phyloP scores from a whole-genome alignment of 2,797 vertebrate species.

The Varecia variegata region DNA sequence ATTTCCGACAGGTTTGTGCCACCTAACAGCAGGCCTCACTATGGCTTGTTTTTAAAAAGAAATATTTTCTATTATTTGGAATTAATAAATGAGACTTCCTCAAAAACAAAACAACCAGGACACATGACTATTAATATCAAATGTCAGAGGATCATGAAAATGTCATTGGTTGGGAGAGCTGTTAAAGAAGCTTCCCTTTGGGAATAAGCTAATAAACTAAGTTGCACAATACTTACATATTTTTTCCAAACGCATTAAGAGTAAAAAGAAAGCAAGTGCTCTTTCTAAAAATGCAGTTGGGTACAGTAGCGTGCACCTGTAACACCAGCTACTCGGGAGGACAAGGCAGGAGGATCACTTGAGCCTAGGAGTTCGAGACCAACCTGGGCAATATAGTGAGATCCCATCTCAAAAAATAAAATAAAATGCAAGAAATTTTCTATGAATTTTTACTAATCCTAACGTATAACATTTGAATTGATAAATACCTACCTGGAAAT shows the following conservation, averaged over 20 bases:
- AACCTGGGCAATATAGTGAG: not conserved
- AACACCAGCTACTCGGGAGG: not conserved
- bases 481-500: slow-evolving; percentile 92
- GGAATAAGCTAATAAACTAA: not conserved
- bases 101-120: not conserved
- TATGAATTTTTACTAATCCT: not conserved
- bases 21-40: not conserved
- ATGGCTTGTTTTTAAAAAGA: not conserved
- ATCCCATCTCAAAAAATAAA: not conserved
- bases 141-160: not conserved
- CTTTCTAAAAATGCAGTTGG: not conserved
- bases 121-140: not conserved
- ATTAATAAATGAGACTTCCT: not conserved
- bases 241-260: not conserved
- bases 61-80: not conserved
- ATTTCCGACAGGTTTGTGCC: not conserved
- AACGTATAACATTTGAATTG: not conserved
- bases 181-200: not conserved
- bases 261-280: slow-evolving; percentile 4
- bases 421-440: not conserved
- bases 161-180: not conserved
- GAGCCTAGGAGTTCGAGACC: not conserved
- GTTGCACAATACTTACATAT: not conserved
- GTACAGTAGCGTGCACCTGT: not conserved
- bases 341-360: not conserved